Percentiles rank a stretch among this genome's conserved stretches.
These are phyloP conservation scores for Ammospiza maritima DNA, from an alignment of 2,797 vertebrate species.

Conservation along the genomic window DNA sequence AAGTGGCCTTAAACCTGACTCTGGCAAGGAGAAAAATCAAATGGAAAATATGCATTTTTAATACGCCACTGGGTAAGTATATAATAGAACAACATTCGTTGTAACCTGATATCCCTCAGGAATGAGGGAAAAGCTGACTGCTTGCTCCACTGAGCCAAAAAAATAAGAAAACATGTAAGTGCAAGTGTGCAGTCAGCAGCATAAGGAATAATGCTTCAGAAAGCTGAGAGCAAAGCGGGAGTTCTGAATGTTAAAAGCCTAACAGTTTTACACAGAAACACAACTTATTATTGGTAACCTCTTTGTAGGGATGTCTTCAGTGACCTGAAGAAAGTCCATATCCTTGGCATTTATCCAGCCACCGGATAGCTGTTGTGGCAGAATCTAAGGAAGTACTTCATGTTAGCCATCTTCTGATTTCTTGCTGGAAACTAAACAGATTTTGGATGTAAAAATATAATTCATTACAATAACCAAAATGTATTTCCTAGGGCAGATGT, in stretches of 20 bases:
- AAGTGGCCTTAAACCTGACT: not conserved
- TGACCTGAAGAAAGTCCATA: not conserved
- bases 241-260: not conserved
- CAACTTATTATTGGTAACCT: not conserved
- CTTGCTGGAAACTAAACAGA: not conserved
- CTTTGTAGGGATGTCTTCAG: not conserved
- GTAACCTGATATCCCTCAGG: conserved; percentile 70
- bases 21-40: conserved; percentile 44
- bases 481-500: not conserved
- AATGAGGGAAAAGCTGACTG: conserved; percentile 66
- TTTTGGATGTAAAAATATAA: not conserved
- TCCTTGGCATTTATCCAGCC: not conserved
- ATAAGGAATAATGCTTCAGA: not conserved
- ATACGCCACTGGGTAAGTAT: conserved; percentile 26
- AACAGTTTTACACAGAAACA: not conserved
- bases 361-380: not conserved
- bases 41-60: conserved; percentile 59
- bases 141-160: conserved; percentile 60
- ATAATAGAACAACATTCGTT: conserved; percentile 10
- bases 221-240: not conserved
- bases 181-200: conserved; percentile 41
- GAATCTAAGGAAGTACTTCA: not conserved
- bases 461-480: not conserved
- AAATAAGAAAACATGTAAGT: conserved; percentile 60
- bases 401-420: not conserved